These are phyloP conservation scores for Apotomis betuletana DNA, from an alignment of 2,888 invertebrate species.

Conservation along the genomic window DNA sequence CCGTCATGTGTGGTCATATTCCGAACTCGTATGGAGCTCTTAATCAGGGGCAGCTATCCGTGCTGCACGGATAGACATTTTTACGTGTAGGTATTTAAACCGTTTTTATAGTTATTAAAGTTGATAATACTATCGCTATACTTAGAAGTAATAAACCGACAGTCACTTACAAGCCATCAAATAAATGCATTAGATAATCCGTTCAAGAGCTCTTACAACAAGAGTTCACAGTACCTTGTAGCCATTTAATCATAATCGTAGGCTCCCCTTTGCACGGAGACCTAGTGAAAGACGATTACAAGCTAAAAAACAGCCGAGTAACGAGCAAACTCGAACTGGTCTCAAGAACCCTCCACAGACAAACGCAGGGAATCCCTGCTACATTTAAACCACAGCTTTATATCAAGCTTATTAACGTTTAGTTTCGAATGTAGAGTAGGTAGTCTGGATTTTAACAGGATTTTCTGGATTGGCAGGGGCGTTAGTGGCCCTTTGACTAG, in stretches of 20 bases:
- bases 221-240: background rate
- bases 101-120: too few relatives aligned
- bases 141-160: too few relatives aligned
- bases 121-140: too few relatives aligned
- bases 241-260: background rate
- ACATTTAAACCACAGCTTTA: background rate
- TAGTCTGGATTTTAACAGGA: conserved; percentile 31
- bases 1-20: too few relatives aligned
- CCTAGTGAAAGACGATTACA: conserved; percentile 13
- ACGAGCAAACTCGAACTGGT: conserved; percentile 29
- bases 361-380: conserved; percentile 8
- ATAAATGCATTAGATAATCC: too few relatives aligned
- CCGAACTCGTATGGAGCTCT: too few relatives aligned
- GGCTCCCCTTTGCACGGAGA: background rate
- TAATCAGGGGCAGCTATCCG: too few relatives aligned
- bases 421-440: background rate
- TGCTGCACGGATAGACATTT: too few relatives aligned
- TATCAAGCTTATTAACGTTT: conserved; percentile 4
- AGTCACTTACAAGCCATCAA: too few relatives aligned
- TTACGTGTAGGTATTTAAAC: too few relatives aligned
- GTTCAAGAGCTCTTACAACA: background rate
- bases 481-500: conserved; percentile 20
- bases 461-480: conserved; percentile 32
- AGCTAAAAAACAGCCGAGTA: conserved; percentile 29
- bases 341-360: conserved; percentile 22